Percentiles rank a stretch among this genome's conserved stretches.
phyloP scores from a whole-genome alignment of 2,888 invertebrate genomes.

The Sinelater perroti region DNA sequence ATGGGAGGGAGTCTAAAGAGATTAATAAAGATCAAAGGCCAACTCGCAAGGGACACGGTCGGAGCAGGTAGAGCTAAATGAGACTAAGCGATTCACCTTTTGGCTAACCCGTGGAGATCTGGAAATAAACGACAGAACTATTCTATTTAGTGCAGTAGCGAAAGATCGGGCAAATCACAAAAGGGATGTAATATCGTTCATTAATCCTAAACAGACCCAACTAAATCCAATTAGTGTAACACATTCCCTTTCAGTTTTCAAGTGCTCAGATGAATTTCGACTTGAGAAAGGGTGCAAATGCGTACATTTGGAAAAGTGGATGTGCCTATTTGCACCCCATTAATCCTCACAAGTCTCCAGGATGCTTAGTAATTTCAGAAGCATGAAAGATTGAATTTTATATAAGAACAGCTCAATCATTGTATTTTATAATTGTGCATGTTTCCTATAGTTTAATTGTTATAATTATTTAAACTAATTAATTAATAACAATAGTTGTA shows the following conservation, averaged over 20 bases:
- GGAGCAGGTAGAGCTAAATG: slow-evolving; percentile 1
- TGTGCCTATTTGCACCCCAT: too few species aligned
- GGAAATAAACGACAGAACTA: slow-evolving; percentile 6
- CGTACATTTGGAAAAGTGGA: too few species aligned
- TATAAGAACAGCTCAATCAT: too few species aligned
- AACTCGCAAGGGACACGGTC: background rate
- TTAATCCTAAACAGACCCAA: slow-evolving; percentile 10
- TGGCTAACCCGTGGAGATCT: slow-evolving; percentile 4
- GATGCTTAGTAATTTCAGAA: too few species aligned
- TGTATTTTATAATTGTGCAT: too few species aligned
- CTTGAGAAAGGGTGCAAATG: slow-evolving; percentile 1
- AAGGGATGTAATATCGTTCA: slow-evolving; percentile 12
- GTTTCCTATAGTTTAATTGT: too few species aligned
- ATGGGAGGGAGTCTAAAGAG: too few species aligned
- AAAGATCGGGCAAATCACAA: slow-evolving; percentile 10
- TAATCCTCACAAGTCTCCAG: too few species aligned
- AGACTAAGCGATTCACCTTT: slow-evolving; percentile 2
- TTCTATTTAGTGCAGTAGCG: slow-evolving; percentile 5
- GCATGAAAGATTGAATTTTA: too few species aligned
- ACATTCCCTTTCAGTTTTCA: slow-evolving; percentile 8
- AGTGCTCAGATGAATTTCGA: slow-evolving; percentile 1
- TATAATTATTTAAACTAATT: too few species aligned
- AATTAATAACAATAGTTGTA: too few species aligned
- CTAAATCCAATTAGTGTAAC: slow-evolving; percentile 10
- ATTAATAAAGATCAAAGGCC: background rate